Base-by-base conservation (phyloP, 2,113 vertebrate species). In the Pan paniscus region DNA sequence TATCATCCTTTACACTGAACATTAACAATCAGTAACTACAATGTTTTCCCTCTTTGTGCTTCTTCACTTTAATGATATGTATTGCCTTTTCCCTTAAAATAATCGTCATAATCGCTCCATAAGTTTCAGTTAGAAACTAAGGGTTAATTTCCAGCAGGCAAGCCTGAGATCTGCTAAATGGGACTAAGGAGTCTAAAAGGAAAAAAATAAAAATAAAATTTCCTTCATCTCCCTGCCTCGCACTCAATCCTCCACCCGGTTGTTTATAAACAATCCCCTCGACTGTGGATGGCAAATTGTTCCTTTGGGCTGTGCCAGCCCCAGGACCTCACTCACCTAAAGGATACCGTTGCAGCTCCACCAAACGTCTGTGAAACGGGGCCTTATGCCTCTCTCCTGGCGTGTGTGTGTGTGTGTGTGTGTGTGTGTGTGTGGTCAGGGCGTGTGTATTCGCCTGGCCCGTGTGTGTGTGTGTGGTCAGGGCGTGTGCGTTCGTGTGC, bases 211-310 rank as follows among this genome's bases (percentile, higher is more conserved):
- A 46, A 2, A 46, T 10, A 68, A 52, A 20, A 20, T 5, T 23
- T 38, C 52, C 38, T 27, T 32, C 12, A 11, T 6, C 18, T 35
- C 32, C 27, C 48, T 8, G 16, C 30, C 30, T 8, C 17, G 5
- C 38, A 9, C 4, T 27, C 46, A 22, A 38, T 48, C 32, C 2
- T 46, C 22, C n/a, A 23, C 32, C 7, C 4, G 0, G 1, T 11
- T 8, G 32, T 22, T 91, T 7, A 35, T 43, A 70, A 23, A 55
- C 30, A 9, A 30, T 3, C 11, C 25, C 48, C 17, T 81, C 0
- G 17, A 43, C 6, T 5, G n/a, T 68, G 18, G 27, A 17, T 17
- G 23, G 10, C 76, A 10, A 30, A 23, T 3, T 2, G 76, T 25
- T 30, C 6, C 0, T 20, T 11, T 8, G 32, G 57, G 27, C 61